Evolutionary conservation across 2,797 vertebrate species (phyloP).

Genomic region (Cryptoprocta ferox): DNA sequence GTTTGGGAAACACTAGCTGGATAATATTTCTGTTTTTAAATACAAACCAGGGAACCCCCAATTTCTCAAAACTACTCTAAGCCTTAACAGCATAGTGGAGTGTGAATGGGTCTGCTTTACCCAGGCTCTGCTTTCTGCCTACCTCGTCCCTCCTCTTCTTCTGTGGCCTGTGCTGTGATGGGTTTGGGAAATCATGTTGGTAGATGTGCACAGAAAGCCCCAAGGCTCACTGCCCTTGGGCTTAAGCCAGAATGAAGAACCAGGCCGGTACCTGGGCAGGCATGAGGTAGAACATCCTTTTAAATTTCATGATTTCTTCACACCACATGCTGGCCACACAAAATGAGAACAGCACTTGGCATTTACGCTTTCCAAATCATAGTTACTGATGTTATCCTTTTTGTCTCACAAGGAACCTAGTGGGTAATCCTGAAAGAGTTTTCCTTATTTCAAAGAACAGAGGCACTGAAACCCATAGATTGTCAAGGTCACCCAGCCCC

Average conservation of each 20-base stretch:
- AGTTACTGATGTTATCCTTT: neutral
- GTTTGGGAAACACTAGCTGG: neutral
- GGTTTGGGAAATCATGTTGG: accelerated
- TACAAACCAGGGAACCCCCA: neutral
- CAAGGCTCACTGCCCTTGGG: neutral
- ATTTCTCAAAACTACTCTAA: neutral
- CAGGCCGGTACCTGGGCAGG: neutral
- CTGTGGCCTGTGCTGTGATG: accelerated
- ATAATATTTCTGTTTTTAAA: neutral
- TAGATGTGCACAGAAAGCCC: neutral
- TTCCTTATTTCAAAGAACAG: neutral
- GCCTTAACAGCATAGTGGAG: neutral
- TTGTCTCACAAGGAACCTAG: neutral
- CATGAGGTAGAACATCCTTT: neutral
- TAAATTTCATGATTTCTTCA: neutral
- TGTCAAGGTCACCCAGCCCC: neutral
- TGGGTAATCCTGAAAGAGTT: neutral
- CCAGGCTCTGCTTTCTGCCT: neutral
- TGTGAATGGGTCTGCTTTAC: too few relatives aligned
- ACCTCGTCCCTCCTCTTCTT: neutral
- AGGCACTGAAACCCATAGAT: neutral
- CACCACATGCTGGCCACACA: neutral
- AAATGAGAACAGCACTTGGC: neutral
- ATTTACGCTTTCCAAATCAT: neutral
- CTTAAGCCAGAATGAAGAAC: neutral